These are phyloP conservation scores for Lynx canadensis DNA, from an alignment of 2,113 vertebrate species.

Conservation along the genomic window DNA sequence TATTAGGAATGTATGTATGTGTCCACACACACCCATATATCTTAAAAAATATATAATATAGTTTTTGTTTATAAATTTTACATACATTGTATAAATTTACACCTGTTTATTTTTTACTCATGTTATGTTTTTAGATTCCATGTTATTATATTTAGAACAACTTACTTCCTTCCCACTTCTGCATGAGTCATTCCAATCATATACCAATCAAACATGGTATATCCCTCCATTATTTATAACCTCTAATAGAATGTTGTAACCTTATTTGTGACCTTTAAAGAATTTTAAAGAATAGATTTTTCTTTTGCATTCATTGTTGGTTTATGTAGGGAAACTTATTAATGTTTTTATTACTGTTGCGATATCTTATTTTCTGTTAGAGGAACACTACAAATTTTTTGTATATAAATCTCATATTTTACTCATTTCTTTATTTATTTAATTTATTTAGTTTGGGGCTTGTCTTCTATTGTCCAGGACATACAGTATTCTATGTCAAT, in stretches of 20 bases:
- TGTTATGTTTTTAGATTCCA: not conserved
- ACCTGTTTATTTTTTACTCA: not conserved
- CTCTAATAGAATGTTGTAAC: not conserved
- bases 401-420: not conserved
- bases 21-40: not conserved
- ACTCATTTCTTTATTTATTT: not conserved
- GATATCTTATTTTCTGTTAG: not conserved
- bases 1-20: not conserved
- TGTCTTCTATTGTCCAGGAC: not conserved
- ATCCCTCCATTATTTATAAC: not conserved
- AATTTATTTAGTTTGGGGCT: not conserved
- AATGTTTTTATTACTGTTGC: not conserved
- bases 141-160: constrained; percentile 16
- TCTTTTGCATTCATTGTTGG: not conserved
- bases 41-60: not conserved
- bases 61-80: constrained; percentile 40
- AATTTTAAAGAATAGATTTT: not conserved
- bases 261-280: not conserved
- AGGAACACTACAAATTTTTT: not conserved
- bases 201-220: not conserved
- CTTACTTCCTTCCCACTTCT: not conserved
- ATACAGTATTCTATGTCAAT: not conserved
- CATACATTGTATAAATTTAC: not conserved
- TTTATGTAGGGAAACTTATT: not conserved
- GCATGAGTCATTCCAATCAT: not conserved